Evolutionary conservation across 2,888 invertebrate genomes (phyloP).

Genomic region (Dynastes grantii): DNA sequence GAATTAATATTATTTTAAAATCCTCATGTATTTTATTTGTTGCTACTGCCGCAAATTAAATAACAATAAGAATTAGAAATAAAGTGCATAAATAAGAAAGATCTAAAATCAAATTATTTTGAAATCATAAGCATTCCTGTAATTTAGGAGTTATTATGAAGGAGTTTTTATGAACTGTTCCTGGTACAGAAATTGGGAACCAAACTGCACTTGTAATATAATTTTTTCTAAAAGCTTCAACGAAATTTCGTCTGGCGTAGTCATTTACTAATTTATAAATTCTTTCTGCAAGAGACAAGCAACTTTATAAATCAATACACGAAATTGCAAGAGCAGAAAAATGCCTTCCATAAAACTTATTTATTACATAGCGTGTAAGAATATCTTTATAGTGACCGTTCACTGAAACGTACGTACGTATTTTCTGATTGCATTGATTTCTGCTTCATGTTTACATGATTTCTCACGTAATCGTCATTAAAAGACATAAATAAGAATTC

Average conservation of each 20-base stretch:
- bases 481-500: conserved; percentile 37
- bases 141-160: no score
- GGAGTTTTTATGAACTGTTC: no score
- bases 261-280: conserved; percentile 16
- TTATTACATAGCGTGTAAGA: conserved; percentile 35
- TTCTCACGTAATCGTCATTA: conserved; percentile 38
- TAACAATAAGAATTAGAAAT: no score
- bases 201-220: no score
- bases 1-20: no score
- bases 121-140: no score
- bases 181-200: no score
- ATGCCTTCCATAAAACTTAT: conserved; percentile 40
- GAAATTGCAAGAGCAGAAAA: conserved; percentile 27
- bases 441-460: conserved; percentile 33
- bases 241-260: not conserved
- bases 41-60: no score
- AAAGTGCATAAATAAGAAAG: no score
- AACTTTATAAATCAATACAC: conserved; percentile 28
- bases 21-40: no score
- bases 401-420: not conserved
- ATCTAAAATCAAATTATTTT: no score
- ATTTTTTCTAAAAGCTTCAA: no score
- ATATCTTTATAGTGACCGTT: conserved; percentile 18
- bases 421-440: conserved; percentile 13
- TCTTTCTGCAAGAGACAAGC: conserved; percentile 5